Conservation (phyloP, 23 tunicate species). For the Diplosoma virens region DNA sequence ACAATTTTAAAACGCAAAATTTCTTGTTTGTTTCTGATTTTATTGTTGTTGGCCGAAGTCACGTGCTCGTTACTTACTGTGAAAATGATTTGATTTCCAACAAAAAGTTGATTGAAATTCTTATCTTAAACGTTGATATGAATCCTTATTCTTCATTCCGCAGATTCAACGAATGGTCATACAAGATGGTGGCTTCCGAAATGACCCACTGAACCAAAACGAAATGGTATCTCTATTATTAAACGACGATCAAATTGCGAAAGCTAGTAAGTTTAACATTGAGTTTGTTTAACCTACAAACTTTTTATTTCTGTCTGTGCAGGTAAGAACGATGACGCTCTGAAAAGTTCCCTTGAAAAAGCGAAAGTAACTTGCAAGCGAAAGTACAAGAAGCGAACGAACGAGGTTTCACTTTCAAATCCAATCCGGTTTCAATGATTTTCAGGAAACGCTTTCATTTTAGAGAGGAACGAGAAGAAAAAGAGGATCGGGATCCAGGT, state of each 20-base stretch:
- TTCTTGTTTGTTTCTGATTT: too few species aligned
- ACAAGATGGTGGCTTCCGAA: constrained; percentile 49
- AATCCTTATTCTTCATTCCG: not conserved
- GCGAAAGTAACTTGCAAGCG: constrained; percentile 7
- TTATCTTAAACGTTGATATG: too few species aligned
- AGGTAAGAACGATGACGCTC: constrained; percentile 18
- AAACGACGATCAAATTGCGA: constrained; percentile 60
- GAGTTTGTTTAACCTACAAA: not conserved
- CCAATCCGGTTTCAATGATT: too few species aligned
- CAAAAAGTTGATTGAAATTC: too few species aligned
- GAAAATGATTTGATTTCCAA: too few species aligned
- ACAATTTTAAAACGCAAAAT: too few species aligned
- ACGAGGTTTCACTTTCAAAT: too few species aligned
- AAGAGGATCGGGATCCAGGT: too few species aligned
- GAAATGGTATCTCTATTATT: constrained; percentile 74
- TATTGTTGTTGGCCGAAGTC: too few species aligned
- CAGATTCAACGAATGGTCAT: constrained; percentile 78
- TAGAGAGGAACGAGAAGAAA: too few species aligned
- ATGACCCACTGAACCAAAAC: constrained; percentile 59
- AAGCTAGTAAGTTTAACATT: constrained; percentile 25
- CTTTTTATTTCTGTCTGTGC: not conserved
- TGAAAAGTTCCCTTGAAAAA: constrained; percentile 19
- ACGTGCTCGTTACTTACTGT: too few species aligned
- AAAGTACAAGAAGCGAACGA: not conserved
- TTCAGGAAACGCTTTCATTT: too few species aligned